phyloP scores from a whole-genome alignment of 2,888 invertebrate genomes.

The Agelastica alni region DNA sequence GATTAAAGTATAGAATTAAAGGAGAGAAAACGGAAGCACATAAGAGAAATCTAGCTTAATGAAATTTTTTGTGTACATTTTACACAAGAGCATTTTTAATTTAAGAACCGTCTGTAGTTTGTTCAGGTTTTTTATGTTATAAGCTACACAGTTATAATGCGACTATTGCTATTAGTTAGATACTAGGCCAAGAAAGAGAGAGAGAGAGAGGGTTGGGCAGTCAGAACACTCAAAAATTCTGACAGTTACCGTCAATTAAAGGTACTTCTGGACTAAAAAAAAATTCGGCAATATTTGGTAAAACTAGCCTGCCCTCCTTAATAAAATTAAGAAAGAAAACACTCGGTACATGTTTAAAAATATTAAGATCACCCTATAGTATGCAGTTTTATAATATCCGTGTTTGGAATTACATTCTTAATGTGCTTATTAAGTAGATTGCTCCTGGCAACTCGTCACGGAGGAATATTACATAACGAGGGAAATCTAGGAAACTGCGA shows the following conservation, averaged over 20 bases:
- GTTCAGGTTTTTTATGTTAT: slow-evolving; percentile 10
- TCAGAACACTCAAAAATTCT: too few relatives aligned
- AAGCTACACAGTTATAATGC: neutral
- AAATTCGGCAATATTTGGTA: neutral
- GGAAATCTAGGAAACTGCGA: slow-evolving; percentile 12
- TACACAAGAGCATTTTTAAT: slow-evolving; percentile 10
- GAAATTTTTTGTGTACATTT: slow-evolving; percentile 7
- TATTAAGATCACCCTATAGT: neutral
- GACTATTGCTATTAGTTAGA: too few relatives aligned
- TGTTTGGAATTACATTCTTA: slow-evolving; percentile 6
- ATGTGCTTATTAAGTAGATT: slow-evolving; percentile 11
- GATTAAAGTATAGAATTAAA: slow-evolving; percentile 1
- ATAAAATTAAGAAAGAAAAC: neutral
- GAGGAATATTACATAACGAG: slow-evolving; percentile 12
- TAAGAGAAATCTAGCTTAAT: slow-evolving; percentile 9
- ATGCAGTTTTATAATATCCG: neutral
- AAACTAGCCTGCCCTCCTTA: neutral
- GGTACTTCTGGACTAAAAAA: neutral
- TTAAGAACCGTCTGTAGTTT: slow-evolving; percentile 3
- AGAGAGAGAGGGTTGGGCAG: too few relatives aligned
- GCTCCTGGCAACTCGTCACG: neutral
- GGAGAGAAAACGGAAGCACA: slow-evolving; percentile 1
- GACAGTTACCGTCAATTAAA: too few relatives aligned
- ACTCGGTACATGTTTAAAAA: neutral
- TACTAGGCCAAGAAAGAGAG: too few relatives aligned